A percentile compares a stretch with the other conserved stretches of the same genome.
Evolutionary conservation across 2,797 vertebrate genomes (phyloP).

Genomic region (Diplodus sargus): DNA sequence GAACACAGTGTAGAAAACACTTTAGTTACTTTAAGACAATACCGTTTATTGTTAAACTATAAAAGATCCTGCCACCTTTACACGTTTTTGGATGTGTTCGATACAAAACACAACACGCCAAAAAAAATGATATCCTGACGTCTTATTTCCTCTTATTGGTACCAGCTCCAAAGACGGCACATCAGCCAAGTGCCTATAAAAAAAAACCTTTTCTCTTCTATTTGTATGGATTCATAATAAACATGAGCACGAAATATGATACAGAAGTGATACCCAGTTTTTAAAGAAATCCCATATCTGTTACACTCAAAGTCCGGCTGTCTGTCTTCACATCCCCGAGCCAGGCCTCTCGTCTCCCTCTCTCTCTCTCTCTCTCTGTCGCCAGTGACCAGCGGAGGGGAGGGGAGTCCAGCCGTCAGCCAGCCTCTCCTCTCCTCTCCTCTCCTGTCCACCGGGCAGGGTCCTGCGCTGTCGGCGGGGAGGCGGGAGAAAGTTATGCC

Average conservation of each 20-base stretch:
- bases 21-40: no score
- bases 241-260: neutral
- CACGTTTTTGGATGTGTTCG: no score
- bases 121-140: no score
- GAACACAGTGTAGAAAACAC: no score
- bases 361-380: conserved; percentile 19
- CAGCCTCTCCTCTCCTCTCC: conserved; percentile 48
- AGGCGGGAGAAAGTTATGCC: conserved; percentile 85
- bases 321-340: conserved; percentile 15
- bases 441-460: conserved; percentile 69
- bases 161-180: no score
- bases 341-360: neutral
- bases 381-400: conserved; percentile 50
- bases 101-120: no score
- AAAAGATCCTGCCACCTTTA: no score
- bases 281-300: conserved; percentile 13
- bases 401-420: conserved; percentile 69
- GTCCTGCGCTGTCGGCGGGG: conserved; percentile 79
- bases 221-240: neutral
- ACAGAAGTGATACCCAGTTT: neutral
- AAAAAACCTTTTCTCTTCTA: neutral
- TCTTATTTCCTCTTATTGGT: no score
- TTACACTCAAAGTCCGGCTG: conserved; percentile 7
- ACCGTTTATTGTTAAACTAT: no score
- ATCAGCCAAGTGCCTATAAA: no score